Conservation (phyloP, 2,113 vertebrate genomes). For the Peromyscus polionotus region DNA sequence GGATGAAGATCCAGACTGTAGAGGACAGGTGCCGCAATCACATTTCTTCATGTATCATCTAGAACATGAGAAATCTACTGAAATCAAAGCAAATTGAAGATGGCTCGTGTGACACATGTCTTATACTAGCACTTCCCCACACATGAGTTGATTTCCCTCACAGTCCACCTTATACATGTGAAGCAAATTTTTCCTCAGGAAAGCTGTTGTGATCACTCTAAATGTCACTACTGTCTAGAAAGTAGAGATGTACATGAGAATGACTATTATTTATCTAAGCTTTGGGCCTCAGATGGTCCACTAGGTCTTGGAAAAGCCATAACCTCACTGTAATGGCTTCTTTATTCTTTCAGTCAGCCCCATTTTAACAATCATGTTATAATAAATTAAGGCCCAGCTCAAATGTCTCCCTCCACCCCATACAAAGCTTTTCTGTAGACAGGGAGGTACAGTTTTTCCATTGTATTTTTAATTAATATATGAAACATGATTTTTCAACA, state of each 20-base stretch:
- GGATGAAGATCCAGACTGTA: too few relatives aligned
- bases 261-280: background rate
- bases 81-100: background rate
- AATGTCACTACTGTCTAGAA: background rate
- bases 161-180: background rate
- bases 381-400: background rate
- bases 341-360: background rate
- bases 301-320: background rate
- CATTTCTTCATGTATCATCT: accelerated
- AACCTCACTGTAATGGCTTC: background rate
- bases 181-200: background rate
- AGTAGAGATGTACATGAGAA: background rate
- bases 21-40: accelerated
- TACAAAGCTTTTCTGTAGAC: background rate
- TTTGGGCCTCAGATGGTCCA: background rate
- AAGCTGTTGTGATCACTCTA: background rate
- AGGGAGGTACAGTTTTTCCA: background rate
- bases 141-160: background rate
- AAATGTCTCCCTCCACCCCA: background rate
- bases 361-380: background rate
- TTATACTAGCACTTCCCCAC: background rate
- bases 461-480: background rate
- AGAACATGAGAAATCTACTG: background rate
- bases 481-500: background rate
- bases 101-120: background rate